These are phyloP conservation scores for Aegotheles bennettii DNA, from an alignment of 2,113 vertebrate genomes.

Conservation along the genomic window DNA sequence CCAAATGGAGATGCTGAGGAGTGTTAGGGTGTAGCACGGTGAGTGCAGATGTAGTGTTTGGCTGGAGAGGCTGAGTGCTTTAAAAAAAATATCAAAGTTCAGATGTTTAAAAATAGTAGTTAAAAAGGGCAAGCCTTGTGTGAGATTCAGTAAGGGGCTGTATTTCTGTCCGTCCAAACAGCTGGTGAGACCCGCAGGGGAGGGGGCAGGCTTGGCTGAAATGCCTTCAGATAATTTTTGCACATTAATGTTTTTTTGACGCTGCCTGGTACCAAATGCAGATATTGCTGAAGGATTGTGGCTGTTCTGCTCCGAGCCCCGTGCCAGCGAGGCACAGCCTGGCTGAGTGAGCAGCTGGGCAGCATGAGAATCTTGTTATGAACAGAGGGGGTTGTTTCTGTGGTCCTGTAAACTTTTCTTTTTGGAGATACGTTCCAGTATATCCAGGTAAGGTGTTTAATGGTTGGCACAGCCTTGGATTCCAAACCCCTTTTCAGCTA, in stretches of 20 bases:
- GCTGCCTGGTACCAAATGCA: neutral
- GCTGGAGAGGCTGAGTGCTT: neutral
- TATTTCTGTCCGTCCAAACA: neutral
- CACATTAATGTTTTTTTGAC: neutral
- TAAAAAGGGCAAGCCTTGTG: neutral
- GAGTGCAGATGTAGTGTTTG: neutral
- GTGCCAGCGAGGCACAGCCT: neutral
- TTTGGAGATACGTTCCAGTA: neutral
- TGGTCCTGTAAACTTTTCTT: neutral
- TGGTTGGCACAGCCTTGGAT: no score
- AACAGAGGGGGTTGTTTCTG: neutral
- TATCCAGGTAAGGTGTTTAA: neutral
- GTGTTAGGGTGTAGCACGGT: rapidly evolving
- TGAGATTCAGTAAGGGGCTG: neutral
- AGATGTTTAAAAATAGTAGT: neutral
- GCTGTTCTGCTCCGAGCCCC: neutral
- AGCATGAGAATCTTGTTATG: neutral
- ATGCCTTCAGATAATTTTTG: neutral
- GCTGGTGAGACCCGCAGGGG: neutral
- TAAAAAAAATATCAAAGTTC: neutral
- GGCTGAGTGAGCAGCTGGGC: neutral
- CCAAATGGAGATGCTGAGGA: neutral
- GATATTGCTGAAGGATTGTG: neutral
- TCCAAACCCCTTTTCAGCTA: neutral
- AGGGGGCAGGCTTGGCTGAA: neutral